A percentile compares a stretch with the other conserved stretches of the same genome.
Evolutionary conservation across 2,113 vertebrate species (phyloP).

Genomic region (Ondatra zibethicus): DNA sequence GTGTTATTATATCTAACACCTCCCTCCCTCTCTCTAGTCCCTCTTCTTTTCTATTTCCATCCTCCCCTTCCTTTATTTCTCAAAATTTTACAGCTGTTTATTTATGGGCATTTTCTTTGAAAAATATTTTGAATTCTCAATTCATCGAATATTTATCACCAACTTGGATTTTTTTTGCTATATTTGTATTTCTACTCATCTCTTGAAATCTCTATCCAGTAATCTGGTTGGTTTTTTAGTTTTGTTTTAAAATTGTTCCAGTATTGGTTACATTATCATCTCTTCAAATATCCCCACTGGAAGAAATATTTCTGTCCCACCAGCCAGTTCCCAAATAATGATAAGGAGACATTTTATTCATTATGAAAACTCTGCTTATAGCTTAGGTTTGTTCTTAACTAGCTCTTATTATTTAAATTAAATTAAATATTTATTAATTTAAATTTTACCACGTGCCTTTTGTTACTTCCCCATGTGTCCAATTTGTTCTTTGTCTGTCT

Average conservation of each 20-base stretch:
- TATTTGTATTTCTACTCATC: background rate
- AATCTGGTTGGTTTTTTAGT: background rate
- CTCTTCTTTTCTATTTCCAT: background rate
- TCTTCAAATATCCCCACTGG: background rate
- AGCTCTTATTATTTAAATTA: background rate
- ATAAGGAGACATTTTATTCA: background rate
- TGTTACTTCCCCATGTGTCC: background rate
- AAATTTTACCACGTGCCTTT: background rate
- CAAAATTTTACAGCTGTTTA: background rate
- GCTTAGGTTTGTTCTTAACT: background rate
- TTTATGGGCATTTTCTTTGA: conserved; percentile 30
- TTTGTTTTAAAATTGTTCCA: background rate
- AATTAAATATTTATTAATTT: background rate
- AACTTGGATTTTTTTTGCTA: background rate
- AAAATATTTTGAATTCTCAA: conserved; percentile 10
- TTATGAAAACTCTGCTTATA: background rate
- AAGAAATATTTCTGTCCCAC: background rate
- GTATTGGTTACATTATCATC: background rate
- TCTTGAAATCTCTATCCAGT: background rate
- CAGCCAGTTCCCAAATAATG: background rate
- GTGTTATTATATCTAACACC: too few relatives aligned
- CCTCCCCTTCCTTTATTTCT: background rate
- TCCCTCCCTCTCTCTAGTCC: too few relatives aligned
- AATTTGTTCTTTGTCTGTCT: background rate
- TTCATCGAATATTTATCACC: conserved; percentile 10